Evolutionary conservation across 2,797 vertebrate genomes (phyloP).

Genomic region (Falco cherrug): DNA sequence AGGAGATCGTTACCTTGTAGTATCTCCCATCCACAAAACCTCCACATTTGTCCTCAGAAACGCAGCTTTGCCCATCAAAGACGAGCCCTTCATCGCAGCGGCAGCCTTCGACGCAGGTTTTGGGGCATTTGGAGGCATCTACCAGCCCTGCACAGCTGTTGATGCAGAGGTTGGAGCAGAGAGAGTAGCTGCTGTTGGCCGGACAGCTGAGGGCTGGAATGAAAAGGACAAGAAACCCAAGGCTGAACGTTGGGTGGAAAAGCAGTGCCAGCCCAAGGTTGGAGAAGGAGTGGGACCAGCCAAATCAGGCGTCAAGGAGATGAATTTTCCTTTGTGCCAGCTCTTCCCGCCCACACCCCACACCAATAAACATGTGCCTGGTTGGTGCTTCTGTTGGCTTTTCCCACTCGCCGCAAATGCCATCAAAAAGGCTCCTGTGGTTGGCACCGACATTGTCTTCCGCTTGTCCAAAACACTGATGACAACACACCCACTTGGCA

Average conservation of each 20-base stretch:
- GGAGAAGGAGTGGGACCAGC: background rate
- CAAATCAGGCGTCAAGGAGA: fast-evolving
- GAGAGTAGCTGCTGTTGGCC: background rate
- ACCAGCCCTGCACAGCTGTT: fast-evolving
- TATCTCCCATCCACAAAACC: background rate
- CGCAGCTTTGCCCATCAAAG: fast-evolving
- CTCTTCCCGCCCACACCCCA: no score
- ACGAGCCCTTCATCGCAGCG: fast-evolving
- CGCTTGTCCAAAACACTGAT: background rate
- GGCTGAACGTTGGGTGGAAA: background rate
- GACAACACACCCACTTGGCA: no score
- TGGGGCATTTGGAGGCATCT: background rate
- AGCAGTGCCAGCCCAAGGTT: background rate
- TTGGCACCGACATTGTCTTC: no score
- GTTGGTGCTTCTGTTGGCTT: background rate
- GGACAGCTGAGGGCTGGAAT: background rate
- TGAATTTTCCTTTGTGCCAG: background rate
- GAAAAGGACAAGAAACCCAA: background rate
- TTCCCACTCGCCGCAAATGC: no score
- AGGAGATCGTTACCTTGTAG: background rate
- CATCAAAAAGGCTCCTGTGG: fast-evolving
- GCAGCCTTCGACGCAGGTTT: background rate
- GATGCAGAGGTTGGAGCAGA: background rate
- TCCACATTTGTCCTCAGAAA: fast-evolving
- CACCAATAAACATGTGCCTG: fast-evolving